Evolutionary conservation across 2,113 vertebrate genomes (phyloP).

Genomic region (Hydropotes inermis): DNA sequence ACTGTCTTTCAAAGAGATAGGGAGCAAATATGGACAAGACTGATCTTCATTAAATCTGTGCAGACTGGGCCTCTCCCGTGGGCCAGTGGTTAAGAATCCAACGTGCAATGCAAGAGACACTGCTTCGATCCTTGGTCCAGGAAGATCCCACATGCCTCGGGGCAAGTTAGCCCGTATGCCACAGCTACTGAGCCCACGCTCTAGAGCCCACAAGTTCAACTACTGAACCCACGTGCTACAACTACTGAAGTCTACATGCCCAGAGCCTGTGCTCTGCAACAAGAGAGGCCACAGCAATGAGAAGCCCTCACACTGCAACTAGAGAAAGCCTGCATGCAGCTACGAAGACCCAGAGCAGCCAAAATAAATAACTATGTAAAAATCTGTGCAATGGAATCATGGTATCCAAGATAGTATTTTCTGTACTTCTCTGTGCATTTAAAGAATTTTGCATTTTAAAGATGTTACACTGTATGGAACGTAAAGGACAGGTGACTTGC

Average conservation of each 20-base stretch:
- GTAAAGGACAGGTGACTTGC: not conserved
- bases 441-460: not conserved
- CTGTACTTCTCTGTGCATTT: not conserved
- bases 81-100: not conserved
- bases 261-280: not conserved
- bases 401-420: not conserved
- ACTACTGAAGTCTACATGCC: not conserved
- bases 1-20: not conserved
- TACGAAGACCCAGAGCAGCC: not conserved
- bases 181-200: rapidly evolving
- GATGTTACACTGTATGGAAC: not conserved
- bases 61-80: not conserved
- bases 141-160: not conserved
- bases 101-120: not conserved
- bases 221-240: not conserved
- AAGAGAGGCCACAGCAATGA: not conserved
- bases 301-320: not conserved
- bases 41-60: not conserved
- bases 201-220: not conserved
- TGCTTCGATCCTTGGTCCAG: not conserved
- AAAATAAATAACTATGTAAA: not conserved
- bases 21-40: not conserved
- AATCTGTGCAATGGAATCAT: not conserved
- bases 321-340: not conserved
- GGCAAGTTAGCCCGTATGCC: too few species aligned